Conservation (phyloP, 37 sponge, comb jelly and placozoan species). For the Chondrosia reniformis region DNA sequence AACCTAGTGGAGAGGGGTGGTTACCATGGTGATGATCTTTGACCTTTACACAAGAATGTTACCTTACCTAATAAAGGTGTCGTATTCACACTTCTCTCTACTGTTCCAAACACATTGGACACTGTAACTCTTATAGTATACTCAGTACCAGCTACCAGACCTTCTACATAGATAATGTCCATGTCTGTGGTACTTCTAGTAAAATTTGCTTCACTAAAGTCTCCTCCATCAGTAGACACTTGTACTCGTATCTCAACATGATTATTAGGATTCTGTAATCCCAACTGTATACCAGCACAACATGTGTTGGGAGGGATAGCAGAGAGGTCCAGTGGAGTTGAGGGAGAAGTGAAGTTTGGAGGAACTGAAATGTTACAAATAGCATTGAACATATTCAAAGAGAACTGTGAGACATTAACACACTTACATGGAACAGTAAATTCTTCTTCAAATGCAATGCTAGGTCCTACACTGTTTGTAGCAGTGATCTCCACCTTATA, state of each 20-base stretch:
- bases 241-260: background rate
- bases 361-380: too few species aligned
- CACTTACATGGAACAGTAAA: background rate
- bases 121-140: background rate
- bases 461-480: background rate
- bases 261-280: background rate
- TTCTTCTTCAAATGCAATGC: background rate
- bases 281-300: constrained; percentile 12
- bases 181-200: background rate
- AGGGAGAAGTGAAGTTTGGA: constrained; percentile 12
- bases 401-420: too few species aligned
- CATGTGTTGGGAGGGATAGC: background rate
- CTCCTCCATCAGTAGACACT: background rate
- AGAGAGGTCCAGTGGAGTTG: background rate
- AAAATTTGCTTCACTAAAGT: background rate
- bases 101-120: background rate
- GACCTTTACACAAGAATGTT: too few species aligned
- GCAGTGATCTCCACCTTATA: background rate
- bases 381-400: too few species aligned
- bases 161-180: background rate
- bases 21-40: too few species aligned
- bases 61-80: constrained; percentile 8
- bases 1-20: too few species aligned
- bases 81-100: too few species aligned
- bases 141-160: constrained; percentile 17